These are phyloP conservation scores for Odontamblyopus lacepedii DNA, from an alignment of 2,797 vertebrate genomes.

Conservation along the genomic window DNA sequence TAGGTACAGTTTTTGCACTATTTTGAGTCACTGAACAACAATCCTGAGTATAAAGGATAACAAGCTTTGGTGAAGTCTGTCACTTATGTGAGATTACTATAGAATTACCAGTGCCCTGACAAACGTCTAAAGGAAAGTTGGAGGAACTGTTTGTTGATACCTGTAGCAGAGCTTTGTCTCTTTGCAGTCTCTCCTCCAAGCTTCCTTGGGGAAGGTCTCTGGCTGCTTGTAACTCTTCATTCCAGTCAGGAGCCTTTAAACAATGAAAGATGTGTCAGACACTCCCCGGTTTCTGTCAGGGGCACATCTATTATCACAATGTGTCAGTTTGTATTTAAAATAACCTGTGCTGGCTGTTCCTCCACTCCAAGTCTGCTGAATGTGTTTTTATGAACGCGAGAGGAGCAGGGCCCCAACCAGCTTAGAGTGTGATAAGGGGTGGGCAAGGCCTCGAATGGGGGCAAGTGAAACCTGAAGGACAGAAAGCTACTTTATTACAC, in stretches of 20 bases:
- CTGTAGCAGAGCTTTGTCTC: slow-evolving; percentile 77
- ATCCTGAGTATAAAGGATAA: not conserved
- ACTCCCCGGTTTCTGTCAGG: slow-evolving; percentile 1
- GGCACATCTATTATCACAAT: slow-evolving; percentile 5
- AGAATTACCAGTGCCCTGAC: not conserved
- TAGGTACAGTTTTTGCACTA: not conserved
- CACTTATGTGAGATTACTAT: not conserved
- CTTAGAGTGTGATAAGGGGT: slow-evolving; percentile 76
- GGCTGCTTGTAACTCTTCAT: slow-evolving; percentile 81
- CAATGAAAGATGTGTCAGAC: slow-evolving; percentile 8
- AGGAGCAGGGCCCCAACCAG: slow-evolving; percentile 77
- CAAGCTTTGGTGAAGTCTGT: too few relatives aligned
- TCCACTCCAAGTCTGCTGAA: slow-evolving; percentile 77
- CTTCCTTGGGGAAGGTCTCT: slow-evolving; percentile 74
- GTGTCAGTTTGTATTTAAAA: not conserved
- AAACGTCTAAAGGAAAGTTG: not conserved
- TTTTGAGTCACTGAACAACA: not conserved
- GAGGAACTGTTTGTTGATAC: slow-evolving; percentile 46
- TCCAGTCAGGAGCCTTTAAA: slow-evolving; percentile 80
- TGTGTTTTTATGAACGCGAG: slow-evolving; percentile 73
- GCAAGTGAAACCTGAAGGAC: slow-evolving; percentile 57
- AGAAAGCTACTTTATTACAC: not conserved
- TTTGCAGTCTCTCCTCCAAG: slow-evolving; percentile 77
- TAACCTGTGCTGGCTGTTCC: slow-evolving; percentile 75
- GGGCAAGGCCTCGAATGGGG: slow-evolving; percentile 64